Base-by-base conservation (phyloP, 2,797 vertebrate genomes). In the Tamandua tetradactyla region DNA sequence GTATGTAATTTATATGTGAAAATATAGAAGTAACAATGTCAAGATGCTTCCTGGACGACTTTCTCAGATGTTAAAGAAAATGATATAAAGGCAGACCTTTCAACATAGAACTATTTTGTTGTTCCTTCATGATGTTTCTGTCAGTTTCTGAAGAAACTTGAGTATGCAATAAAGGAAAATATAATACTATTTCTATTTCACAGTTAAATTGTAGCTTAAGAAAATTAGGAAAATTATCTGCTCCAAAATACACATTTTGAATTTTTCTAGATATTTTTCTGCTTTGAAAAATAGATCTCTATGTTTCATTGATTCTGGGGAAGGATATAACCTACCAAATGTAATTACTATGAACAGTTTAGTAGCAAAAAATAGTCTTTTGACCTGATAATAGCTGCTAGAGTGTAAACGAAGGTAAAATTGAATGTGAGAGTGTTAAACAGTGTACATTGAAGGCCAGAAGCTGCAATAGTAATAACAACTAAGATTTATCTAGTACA, bases 141-240 rank as follows among this genome's bases (percentile, higher is more conserved):
- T 85, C 74, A 88, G 82, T 62, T 14, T 49, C 30, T 52, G 30
- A 74, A 93, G 83, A 82, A 79, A 74, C 30, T 22, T 35, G 30
- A n/a, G 4, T 93, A n/a, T 49, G 14, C 61, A 55, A 81, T 94
- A 32, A 87, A 82, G 59, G 83, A 90, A 55, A 49, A 84, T 94
- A n/a, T 62, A 22, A 7, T 30, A 40, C 13, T 44, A 47, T 64
- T 86, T 86, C 17, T n/a, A 64, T 72, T 80, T 89, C n/a, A 86
- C 32, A 25, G 20, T 89, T 25, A 94, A 85, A 81, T 94, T 9
- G 89, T 81, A 90, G 87, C 64, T 94, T 9, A 57, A 32, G 57
- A 94, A 87, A 57, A 69, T 94, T 9, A 57, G 32, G 57, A 94
- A 87, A 57, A 69, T 20, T 30, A 10, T 52, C 22, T 57, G 3